Conservation (phyloP, 2,888 invertebrate genomes). For the Stenodera caucasica region DNA sequence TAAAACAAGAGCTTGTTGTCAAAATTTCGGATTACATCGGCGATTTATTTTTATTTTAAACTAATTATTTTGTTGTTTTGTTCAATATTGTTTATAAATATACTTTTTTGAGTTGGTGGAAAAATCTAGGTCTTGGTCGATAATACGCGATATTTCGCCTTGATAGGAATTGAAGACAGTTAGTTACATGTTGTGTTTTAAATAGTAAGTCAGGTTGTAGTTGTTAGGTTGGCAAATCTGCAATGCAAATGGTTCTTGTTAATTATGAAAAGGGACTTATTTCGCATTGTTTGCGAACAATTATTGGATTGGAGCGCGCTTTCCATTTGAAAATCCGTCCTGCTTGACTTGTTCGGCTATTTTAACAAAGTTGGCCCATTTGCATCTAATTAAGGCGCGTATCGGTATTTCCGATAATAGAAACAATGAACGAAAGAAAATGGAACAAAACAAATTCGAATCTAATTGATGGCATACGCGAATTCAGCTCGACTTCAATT, state of each 20-base stretch:
- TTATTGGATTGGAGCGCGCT: constrained; percentile 22
- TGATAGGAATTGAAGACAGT: no score
- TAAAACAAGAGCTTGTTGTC: no score
- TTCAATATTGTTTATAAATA: no score
- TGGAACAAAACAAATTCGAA: background rate
- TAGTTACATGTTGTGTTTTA: no score
- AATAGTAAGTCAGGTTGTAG: no score
- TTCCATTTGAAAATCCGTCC: constrained; percentile 14
- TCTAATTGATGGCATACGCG: background rate
- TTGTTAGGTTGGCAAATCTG: constrained; percentile 17
- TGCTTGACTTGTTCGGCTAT: background rate
- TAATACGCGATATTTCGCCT: no score
- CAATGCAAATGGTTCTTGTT: constrained; percentile 26
- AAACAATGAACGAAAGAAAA: background rate
- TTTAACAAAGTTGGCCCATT: background rate
- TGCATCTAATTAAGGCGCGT: background rate
- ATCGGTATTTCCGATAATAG: background rate
- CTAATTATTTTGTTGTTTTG: no score
- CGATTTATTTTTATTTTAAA: no score
- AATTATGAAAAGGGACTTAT: constrained; percentile 27
- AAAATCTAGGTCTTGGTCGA: no score
- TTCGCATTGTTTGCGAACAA: constrained; percentile 24
- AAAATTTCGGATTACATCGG: no score
- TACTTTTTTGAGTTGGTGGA: no score
- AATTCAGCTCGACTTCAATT: no score